phyloP scores from a whole-genome alignment of 2,888 invertebrate genomes.

The Rhagonycha lutea region DNA sequence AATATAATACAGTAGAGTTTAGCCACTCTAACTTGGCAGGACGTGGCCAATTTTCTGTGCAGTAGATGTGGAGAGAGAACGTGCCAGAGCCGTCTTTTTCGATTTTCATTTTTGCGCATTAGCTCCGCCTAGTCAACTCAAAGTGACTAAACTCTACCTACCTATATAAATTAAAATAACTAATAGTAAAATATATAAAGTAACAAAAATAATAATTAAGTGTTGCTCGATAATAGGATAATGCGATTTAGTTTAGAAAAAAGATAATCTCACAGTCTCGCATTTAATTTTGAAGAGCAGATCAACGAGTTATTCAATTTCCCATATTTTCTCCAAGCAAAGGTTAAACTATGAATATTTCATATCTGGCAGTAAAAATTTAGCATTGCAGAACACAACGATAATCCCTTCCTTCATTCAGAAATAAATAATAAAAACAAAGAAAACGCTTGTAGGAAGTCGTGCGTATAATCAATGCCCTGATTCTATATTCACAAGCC shows the following conservation, averaged over 20 bases:
- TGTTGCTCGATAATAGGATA: background rate
- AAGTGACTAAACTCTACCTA: too few relatives aligned
- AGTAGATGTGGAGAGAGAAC: too few relatives aligned
- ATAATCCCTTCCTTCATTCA: background rate
- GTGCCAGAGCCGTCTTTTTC: too few relatives aligned
- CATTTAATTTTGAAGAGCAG: background rate
- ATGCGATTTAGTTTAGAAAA: background rate
- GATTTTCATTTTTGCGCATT: too few relatives aligned
- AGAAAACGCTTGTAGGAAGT: conserved; percentile 42
- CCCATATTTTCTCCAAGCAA: background rate
- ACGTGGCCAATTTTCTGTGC: too few relatives aligned
- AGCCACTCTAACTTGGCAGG: too few relatives aligned
- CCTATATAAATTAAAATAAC: too few relatives aligned
- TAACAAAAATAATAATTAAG: background rate
- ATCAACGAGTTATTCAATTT: background rate
- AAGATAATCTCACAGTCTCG: background rate
- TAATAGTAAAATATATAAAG: too few relatives aligned
- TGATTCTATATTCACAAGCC: conserved; percentile 46
- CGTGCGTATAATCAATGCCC: conserved; percentile 52
- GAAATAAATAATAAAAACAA: conserved; percentile 16
- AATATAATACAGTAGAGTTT: too few relatives aligned
- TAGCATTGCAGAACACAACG: background rate
- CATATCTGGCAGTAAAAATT: background rate
- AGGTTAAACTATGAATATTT: background rate
- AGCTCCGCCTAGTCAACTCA: too few relatives aligned